Evolutionary conservation across 2,888 invertebrate genomes (phyloP).

Genomic region (Aplocera efformata): DNA sequence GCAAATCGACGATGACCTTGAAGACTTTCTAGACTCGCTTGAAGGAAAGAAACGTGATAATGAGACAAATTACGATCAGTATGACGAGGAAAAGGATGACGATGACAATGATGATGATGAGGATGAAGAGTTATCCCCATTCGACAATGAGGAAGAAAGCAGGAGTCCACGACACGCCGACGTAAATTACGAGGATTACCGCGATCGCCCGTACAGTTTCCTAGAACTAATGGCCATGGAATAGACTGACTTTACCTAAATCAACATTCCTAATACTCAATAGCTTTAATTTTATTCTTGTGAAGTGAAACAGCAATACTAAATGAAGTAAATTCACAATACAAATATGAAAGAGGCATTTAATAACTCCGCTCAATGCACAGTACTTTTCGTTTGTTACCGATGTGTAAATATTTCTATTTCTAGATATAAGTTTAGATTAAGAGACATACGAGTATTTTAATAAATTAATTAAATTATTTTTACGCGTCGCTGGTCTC

Average conservation of each 20-base stretch:
- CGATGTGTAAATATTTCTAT: conserved; percentile 69
- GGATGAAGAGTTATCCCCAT: conserved; percentile 37
- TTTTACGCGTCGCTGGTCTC: too few relatives aligned
- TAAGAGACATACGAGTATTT: conserved; percentile 48
- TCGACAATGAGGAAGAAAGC: conserved; percentile 29
- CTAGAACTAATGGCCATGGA: conserved; percentile 72
- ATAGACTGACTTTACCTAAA: conserved; percentile 53
- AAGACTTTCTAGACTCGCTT: conserved; percentile 56
- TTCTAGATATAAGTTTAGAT: conserved; percentile 51
- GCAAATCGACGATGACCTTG: conserved; percentile 55
- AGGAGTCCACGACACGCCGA: conserved; percentile 21
- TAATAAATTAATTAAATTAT: conserved; percentile 42
- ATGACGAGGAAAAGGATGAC: conserved; percentile 42
- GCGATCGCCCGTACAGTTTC: conserved; percentile 54
- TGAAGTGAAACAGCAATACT: conserved; percentile 16
- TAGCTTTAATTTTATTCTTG: conserved; percentile 44
- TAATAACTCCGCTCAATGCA: conserved; percentile 36
- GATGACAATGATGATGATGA: conserved; percentile 40
- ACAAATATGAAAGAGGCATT: conserved; percentile 55
- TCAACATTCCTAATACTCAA: conserved; percentile 33
- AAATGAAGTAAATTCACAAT: conserved; percentile 26
- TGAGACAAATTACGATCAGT: conserved; percentile 37
- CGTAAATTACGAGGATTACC: conserved; percentile 35
- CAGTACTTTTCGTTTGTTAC: conserved; percentile 36
- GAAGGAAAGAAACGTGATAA: conserved; percentile 39